Evolutionary conservation across 2,888 invertebrate genomes (phyloP), one percentile per base, ranked within the genome.

Genomic region (Dione vanillae): DNA sequence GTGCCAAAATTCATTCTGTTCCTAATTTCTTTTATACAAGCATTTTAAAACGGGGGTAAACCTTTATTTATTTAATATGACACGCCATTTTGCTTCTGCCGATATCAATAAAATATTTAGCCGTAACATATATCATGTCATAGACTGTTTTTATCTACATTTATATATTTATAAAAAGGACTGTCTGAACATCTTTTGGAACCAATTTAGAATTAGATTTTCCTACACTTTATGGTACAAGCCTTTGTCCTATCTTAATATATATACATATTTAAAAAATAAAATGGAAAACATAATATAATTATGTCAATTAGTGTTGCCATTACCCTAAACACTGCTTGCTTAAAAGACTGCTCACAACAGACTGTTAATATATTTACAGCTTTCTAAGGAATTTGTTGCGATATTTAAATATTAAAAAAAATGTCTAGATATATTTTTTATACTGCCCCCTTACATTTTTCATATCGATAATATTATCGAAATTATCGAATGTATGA

Each of bases 1-100:
- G 74, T 74, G 74, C 74, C 74, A 74, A 74, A 74, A 58, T 59
- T 19, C 35, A 61, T 62, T 71, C 64, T 69, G 74, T 74, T 74
- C 73, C 71, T 71, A 70, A 35, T 40, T 66, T 64, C 43, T 65
- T 65, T 56, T 20, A 56, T 8, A 62, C 12, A 27, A 37, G 58
- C 56, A 45, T 67, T 16, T 61, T 51, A 52, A 54, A 27, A 66
- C 10, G 62, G 67, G 56, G 56, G 56, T 56, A 37, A 56, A 16
- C 56, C 37, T 56, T 56, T 35, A 54, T 16, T 35, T 54, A 37
- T n/a, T 3, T 27, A 27, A 54, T 35, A 27, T 54, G 9, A n/a
- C 35, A 35, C 35, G 54, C 54, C n/a, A 37, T 54, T 27, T 54
- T n/a, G 54, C 54, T 54, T 51, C 54, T 54, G 54, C 35, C 10